Conservation (phyloP, 2,888 invertebrate species). For the Crossocerus cetratus region DNA sequence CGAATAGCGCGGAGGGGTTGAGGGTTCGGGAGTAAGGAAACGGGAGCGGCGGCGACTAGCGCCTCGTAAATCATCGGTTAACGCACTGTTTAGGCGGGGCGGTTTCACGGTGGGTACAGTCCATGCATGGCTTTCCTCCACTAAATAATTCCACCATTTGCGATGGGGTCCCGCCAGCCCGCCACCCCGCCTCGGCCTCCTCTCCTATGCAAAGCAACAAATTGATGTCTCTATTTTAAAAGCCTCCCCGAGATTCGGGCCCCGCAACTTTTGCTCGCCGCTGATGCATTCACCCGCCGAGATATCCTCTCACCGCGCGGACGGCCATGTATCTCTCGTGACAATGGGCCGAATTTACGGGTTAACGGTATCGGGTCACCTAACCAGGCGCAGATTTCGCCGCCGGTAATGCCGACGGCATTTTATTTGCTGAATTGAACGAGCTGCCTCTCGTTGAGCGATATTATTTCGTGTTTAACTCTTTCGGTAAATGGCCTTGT, state of each 20-base stretch:
- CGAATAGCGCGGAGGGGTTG: slow-evolving; percentile 33
- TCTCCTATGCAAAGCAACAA: slow-evolving; percentile 37
- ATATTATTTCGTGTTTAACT: no score
- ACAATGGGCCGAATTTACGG: not conserved
- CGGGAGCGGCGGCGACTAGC: slow-evolving; percentile 34
- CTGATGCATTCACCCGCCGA: not conserved
- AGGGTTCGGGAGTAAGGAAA: slow-evolving; percentile 33
- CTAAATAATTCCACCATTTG: slow-evolving; percentile 75
- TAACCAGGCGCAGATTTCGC: not conserved
- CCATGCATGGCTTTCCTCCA: slow-evolving; percentile 67
- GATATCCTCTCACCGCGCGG: not conserved
- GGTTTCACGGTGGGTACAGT: slow-evolving; percentile 77
- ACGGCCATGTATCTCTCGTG: not conserved
- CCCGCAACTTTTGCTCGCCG: not conserved
- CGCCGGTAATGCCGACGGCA: no score
- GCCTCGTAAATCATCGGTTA: slow-evolving; percentile 76
- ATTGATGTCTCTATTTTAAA: slow-evolving; percentile 59
- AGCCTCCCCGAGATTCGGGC: not conserved
- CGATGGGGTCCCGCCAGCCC: slow-evolving; percentile 54
- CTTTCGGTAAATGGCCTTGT: no score
- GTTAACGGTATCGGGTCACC: not conserved
- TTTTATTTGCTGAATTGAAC: no score
- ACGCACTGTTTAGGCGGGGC: slow-evolving; percentile 77
- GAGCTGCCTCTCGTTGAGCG: no score
- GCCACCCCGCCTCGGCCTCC: slow-evolving; percentile 32